These are phyloP conservation scores for Marisa cornuarietis DNA, from an alignment of 1,140 invertebrate species.

Conservation along the genomic window DNA sequence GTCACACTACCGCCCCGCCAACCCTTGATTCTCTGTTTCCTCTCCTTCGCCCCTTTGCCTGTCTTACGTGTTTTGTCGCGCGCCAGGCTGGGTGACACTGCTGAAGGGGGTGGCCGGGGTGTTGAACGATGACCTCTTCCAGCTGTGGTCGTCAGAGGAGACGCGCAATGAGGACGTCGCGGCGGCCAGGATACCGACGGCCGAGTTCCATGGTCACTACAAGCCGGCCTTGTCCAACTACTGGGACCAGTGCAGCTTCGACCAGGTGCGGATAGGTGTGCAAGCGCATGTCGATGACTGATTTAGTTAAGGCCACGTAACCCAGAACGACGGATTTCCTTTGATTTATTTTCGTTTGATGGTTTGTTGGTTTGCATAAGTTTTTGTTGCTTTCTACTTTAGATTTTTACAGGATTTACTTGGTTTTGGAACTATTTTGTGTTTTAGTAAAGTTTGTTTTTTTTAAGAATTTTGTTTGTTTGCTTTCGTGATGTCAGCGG, in stretches of 20 bases:
- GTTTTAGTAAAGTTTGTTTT: too few relatives aligned
- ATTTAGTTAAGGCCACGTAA: slow-evolving; percentile 38
- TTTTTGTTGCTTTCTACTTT: too few relatives aligned
- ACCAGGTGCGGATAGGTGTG: slow-evolving; percentile 41
- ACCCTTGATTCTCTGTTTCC: too few relatives aligned
- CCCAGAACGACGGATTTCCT: not conserved
- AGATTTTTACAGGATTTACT: too few relatives aligned
- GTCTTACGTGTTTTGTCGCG: not conserved
- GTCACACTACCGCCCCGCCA: too few relatives aligned
- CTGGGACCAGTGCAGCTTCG: slow-evolving; percentile 47
- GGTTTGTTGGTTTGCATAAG: too few relatives aligned
- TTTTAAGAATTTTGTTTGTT: too few relatives aligned
- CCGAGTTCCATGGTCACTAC: slow-evolving; percentile 44
- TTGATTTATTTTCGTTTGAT: too few relatives aligned
- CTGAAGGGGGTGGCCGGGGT: slow-evolving; percentile 53
- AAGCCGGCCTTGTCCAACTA: slow-evolving; percentile 51
- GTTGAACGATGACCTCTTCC: slow-evolving; percentile 44
- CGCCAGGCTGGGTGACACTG: slow-evolving; percentile 48
- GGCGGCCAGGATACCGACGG: slow-evolving; percentile 45
- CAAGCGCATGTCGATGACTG: slow-evolving; percentile 47
- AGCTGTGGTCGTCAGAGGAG: slow-evolving; percentile 39
- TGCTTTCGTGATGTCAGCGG: too few relatives aligned
- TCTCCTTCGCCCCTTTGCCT: not conserved
- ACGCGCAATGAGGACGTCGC: slow-evolving; percentile 44
- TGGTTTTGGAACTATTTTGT: too few relatives aligned